These are phyloP conservation scores for Paracentrotus lividus DNA, from an alignment of 53 echinoderm and acorn worm species.

Conservation along the genomic window DNA sequence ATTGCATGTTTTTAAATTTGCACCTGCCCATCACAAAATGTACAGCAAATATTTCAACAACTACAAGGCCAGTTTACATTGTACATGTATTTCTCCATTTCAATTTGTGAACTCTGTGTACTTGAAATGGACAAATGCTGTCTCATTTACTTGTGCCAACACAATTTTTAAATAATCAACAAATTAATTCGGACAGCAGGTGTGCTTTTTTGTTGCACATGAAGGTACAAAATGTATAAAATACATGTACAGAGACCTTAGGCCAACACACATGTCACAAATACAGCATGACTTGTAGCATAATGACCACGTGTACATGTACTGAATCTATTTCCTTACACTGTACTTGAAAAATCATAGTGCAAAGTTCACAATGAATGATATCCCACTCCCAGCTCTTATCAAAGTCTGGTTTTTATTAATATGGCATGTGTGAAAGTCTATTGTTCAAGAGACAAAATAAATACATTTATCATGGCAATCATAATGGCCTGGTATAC, in stretches of 20 bases:
- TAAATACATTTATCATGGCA: background rate
- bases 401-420: background rate
- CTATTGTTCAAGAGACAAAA: background rate
- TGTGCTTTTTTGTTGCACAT: too few relatives aligned
- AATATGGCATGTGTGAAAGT: background rate
- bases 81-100: too few relatives aligned
- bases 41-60: too few relatives aligned
- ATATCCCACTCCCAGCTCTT: background rate
- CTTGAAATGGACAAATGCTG: too few relatives aligned
- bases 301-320: background rate
- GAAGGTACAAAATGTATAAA: background rate
- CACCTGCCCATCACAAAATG: too few relatives aligned
- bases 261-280: background rate
- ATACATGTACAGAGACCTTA: background rate
- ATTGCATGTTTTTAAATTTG: too few relatives aligned
- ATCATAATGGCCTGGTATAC: too few relatives aligned
- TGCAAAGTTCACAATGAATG: background rate
- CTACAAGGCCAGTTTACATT: too few relatives aligned
- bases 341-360: background rate
- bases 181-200: too few relatives aligned
- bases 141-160: too few relatives aligned
- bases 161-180: too few relatives aligned
- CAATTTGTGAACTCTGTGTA: too few relatives aligned
- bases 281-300: background rate
- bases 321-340: background rate